Evolutionary conservation across 2,113 vertebrate species (phyloP).

Genomic region (Podarcis muralis): DNA sequence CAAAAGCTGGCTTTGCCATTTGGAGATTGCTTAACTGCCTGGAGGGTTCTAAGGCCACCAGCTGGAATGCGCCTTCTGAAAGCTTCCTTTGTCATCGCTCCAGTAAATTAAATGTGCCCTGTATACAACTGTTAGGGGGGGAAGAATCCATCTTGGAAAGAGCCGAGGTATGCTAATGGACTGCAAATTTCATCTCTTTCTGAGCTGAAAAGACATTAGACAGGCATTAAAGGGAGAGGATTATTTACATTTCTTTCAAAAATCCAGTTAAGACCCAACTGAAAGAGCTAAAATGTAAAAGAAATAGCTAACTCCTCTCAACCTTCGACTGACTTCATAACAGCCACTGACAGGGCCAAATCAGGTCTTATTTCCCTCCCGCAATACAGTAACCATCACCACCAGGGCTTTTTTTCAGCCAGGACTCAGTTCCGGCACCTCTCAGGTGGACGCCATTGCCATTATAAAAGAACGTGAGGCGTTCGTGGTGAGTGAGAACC

Average conservation of each 20-base stretch:
- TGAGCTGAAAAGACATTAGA: background rate
- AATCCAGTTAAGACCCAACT: background rate
- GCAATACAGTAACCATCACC: background rate
- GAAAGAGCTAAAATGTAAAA: background rate
- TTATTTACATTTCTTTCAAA: background rate
- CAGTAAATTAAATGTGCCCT: constrained; percentile 8
- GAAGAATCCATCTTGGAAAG: constrained; percentile 2
- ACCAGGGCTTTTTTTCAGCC: too few species aligned
- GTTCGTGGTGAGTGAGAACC: too few species aligned
- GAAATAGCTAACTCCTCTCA: background rate
- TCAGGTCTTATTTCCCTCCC: background rate
- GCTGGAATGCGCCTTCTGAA: constrained; percentile 18
- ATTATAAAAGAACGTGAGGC: too few species aligned
- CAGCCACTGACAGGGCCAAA: rapidly evolving
- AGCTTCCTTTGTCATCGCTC: background rate
- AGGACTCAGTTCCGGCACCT: too few species aligned
- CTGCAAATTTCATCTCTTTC: background rate
- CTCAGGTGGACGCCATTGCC: too few species aligned
- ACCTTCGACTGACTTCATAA: background rate
- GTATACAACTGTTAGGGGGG: background rate
- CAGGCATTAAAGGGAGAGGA: background rate
- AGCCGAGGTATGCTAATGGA: background rate
- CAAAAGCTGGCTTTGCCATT: background rate
- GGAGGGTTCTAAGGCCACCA: constrained; percentile 19
- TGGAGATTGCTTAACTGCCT: constrained; percentile 3